Conservation (phyloP, 2,797 vertebrate genomes). For the Heterohyrax brucei region DNA sequence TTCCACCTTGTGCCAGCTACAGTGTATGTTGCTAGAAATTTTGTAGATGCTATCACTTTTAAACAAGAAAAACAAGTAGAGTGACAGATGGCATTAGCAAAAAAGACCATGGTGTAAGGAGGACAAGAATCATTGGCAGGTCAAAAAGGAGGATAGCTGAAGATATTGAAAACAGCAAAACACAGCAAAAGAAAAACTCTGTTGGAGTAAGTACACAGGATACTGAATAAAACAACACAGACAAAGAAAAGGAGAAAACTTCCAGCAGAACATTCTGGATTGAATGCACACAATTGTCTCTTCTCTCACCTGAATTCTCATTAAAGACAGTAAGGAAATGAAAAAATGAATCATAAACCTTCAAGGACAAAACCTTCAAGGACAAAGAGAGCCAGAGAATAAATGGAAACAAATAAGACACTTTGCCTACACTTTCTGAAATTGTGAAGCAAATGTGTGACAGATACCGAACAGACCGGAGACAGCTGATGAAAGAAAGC, state of each 20-base stretch:
- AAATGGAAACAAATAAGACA: background rate
- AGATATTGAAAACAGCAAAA: background rate
- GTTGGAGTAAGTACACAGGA: background rate
- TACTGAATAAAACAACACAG: background rate
- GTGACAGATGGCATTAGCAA: background rate
- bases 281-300: background rate
- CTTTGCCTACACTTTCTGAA: background rate
- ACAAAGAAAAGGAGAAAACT: background rate
- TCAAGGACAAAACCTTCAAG: background rate
- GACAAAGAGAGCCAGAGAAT: background rate
- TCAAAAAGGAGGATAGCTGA: background rate
- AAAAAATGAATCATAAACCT: background rate
- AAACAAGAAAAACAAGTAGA: background rate
- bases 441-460: background rate
- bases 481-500: background rate
- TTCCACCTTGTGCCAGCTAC: no score
- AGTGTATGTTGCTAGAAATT: background rate
- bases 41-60: background rate
- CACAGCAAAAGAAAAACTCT: background rate
- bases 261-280: background rate
- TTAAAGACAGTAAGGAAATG: background rate
- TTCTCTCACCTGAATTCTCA: background rate
- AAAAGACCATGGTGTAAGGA: background rate
- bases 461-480: background rate
- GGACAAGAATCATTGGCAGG: background rate